These are phyloP conservation scores for Drosophila monieri DNA, from an alignment of 2,888 invertebrate genomes.

Conservation along the genomic window DNA sequence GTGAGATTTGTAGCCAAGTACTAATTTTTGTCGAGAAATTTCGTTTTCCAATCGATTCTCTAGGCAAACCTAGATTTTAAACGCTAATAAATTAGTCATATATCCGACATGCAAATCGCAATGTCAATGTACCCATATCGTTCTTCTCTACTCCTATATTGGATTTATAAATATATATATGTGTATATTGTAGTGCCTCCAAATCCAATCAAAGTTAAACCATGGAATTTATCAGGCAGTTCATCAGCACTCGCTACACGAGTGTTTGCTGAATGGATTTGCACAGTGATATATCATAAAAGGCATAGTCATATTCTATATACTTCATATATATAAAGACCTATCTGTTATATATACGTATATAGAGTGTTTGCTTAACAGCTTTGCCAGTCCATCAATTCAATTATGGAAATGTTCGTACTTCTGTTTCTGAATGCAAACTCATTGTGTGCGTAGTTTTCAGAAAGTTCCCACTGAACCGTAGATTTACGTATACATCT, in stretches of 20 bases:
- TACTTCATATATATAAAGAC: constrained; percentile 14
- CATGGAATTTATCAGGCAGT: constrained; percentile 34
- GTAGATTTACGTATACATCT: constrained; percentile 10
- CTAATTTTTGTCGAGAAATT: constrained; percentile 1
- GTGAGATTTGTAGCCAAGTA: constrained; percentile 2
- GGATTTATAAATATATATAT: background rate
- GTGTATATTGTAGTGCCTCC: background rate
- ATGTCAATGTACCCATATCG: constrained; percentile 53
- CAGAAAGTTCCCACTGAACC: constrained; percentile 57
- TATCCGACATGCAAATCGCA: constrained; percentile 38
- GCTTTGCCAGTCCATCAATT: constrained; percentile 73
- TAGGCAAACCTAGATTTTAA: constrained; percentile 2
- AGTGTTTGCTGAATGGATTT: constrained; percentile 64
- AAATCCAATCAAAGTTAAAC: constrained; percentile 35
- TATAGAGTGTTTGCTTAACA: constrained; percentile 55
- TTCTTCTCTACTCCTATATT: constrained; percentile 1
- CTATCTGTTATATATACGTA: constrained; percentile 10
- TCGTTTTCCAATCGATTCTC: background rate
- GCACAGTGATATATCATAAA: constrained; percentile 41
- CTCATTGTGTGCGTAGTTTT: constrained; percentile 65
- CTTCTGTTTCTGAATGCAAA: constrained; percentile 38
- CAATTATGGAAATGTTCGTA: constrained; percentile 57
- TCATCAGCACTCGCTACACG: constrained; percentile 42
- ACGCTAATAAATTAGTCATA: constrained; percentile 46
- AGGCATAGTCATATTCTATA: constrained; percentile 24